These are phyloP conservation scores for Drosophila equinoxialis DNA, from an alignment of 1,140 invertebrate genomes.

Conservation along the genomic window DNA sequence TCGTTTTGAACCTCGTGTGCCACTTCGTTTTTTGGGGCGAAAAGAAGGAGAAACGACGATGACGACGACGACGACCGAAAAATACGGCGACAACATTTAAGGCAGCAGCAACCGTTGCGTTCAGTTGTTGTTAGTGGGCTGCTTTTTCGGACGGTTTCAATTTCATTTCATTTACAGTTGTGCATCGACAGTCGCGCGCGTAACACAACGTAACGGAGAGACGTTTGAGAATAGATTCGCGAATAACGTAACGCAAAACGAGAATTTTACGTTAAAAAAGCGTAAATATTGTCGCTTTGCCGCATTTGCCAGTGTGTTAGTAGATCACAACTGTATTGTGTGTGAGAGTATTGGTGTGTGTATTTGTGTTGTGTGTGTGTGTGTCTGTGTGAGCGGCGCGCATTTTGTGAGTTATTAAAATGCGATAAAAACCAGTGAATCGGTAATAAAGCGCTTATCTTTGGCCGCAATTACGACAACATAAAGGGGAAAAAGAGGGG, in stretches of 20 bases:
- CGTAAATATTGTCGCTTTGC: constrained; percentile 23
- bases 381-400: constrained; percentile 25
- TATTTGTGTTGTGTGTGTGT: constrained; percentile 6
- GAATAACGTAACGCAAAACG: constrained; percentile 26
- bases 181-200: constrained; percentile 64
- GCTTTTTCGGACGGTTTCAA: constrained; percentile 26
- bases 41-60: neutral
- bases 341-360: neutral
- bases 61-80: neutral
- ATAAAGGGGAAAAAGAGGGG: constrained; percentile 7
- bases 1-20: neutral
- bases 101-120: constrained; percentile 59
- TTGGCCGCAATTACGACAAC: constrained; percentile 69
- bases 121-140: constrained; percentile 43
- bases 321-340: neutral
- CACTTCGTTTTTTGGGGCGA: neutral
- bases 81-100: constrained; percentile 47
- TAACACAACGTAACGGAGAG: constrained; percentile 25
- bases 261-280: constrained; percentile 9
- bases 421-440: constrained; percentile 81
- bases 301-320: neutral
- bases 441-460: constrained; percentile 81
- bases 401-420: constrained; percentile 80
- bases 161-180: constrained; percentile 66
- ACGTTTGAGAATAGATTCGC: constrained; percentile 34